A percentile compares a stretch with the other conserved stretches of the same genome.
phyloP scores from a whole-genome alignment of 2,888 invertebrate genomes.

The Drosophila meridiana region DNA sequence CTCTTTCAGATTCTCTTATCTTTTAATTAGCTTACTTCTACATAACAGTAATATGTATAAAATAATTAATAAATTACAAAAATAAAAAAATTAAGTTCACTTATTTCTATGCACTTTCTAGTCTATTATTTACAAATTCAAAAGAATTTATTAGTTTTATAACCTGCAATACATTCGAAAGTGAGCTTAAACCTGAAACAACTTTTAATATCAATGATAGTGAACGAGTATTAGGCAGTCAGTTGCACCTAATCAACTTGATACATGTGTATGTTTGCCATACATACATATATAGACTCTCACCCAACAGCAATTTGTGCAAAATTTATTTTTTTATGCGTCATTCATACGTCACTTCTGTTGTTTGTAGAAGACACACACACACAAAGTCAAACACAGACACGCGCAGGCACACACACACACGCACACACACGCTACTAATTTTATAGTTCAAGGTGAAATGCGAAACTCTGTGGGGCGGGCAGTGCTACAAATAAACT shows the following conservation, averaged over 20 bases:
- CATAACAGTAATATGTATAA: too few relatives aligned
- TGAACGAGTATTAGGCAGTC: background rate
- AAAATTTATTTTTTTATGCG: constrained; percentile 58
- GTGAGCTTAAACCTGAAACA: background rate
- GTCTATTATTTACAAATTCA: too few relatives aligned
- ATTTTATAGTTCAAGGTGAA: constrained; percentile 83
- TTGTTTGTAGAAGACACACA: constrained; percentile 28
- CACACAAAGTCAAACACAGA: constrained; percentile 17
- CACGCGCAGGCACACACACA: constrained; percentile 19
- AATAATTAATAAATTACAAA: too few relatives aligned
- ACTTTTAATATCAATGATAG: background rate
- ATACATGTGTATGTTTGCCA: background rate
- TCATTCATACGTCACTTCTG: constrained; percentile 63
- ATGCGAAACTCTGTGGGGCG: constrained; percentile 64
- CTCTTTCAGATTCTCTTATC: too few relatives aligned
- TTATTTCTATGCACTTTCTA: too few relatives aligned
- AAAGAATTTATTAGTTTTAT: too few relatives aligned
- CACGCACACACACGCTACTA: constrained; percentile 11
- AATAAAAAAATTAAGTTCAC: too few relatives aligned
- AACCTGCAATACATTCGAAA: too few relatives aligned
- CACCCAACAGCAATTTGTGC: constrained; percentile 30
- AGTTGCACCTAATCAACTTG: background rate
- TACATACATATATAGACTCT: background rate
- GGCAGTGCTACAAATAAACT: constrained; percentile 54
- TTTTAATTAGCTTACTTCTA: too few relatives aligned